phyloP scores from a whole-genome alignment of 2,888 invertebrate genomes.

The Erebia palarica region DNA sequence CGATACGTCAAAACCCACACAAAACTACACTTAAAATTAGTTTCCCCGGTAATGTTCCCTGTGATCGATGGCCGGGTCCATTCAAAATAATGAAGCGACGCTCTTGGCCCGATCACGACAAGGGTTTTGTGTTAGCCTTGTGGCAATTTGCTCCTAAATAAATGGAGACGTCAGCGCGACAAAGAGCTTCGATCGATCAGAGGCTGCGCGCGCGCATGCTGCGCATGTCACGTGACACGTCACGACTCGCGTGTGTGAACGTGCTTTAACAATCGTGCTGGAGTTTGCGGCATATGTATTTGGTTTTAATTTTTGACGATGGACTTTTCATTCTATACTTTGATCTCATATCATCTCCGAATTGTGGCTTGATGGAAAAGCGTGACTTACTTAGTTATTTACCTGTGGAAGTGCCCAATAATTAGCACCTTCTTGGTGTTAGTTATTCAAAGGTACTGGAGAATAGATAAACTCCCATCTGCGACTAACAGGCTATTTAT shows the following conservation, averaged over 20 bases:
- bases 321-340: constrained; percentile 3
- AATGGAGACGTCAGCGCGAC: constrained; percentile 78
- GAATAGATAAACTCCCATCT: too few relatives aligned
- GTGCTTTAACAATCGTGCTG: neutral
- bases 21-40: constrained; percentile 43
- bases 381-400: too few relatives aligned
- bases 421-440: too few relatives aligned
- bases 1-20: constrained; percentile 36
- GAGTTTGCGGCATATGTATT: neutral
- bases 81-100: constrained; percentile 70
- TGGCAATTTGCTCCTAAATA: constrained; percentile 76
- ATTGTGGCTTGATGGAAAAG: neutral
- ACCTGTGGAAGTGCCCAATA: too few relatives aligned
- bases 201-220: constrained; percentile 60
- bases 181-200: constrained; percentile 80
- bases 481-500: too few relatives aligned
- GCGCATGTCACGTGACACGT: constrained; percentile 28
- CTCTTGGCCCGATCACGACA: constrained; percentile 68
- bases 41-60: constrained; percentile 26
- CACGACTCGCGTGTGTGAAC: constrained; percentile 9
- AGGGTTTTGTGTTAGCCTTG: constrained; percentile 55
- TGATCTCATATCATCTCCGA: too few relatives aligned
- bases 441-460: too few relatives aligned
- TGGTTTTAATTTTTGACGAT: constrained; percentile 5
- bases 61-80: constrained; percentile 75